Conservation (phyloP, 2,113 vertebrate species). For the Onychostruthus taczanowskii region DNA sequence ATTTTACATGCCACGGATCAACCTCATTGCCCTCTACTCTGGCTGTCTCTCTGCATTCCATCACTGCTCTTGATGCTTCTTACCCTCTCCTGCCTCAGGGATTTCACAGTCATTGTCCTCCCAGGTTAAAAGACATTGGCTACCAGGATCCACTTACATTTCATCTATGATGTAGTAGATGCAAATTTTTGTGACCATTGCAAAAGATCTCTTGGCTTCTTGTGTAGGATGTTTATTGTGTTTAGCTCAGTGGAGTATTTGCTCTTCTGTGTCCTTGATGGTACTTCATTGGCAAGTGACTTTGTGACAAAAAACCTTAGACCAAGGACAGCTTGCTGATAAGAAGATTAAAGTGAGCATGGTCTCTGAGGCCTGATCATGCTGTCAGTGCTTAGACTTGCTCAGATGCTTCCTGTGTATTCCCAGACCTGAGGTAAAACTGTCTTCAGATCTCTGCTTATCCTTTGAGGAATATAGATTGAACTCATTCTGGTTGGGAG, state of each 20-base stretch:
- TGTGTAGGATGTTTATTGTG: background rate
- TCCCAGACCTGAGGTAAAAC: background rate
- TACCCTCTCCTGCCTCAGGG: background rate
- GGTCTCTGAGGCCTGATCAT: background rate
- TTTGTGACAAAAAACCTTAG: background rate
- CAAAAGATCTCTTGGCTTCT: background rate
- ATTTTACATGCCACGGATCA: background rate
- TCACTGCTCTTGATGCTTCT: background rate
- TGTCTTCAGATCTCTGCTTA: background rate
- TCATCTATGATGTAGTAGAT: background rate
- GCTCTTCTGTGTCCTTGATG: background rate
- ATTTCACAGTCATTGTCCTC: background rate
- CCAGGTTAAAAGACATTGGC: background rate
- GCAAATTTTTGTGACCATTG: background rate
- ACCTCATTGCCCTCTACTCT: background rate
- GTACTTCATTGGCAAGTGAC: background rate
- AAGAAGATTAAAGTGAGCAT: background rate
- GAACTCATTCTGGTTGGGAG: constrained; percentile 11
- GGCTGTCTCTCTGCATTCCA: constrained; percentile 1
- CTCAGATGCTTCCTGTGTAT: background rate
- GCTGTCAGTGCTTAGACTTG: background rate
- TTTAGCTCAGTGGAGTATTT: background rate
- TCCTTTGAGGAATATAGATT: background rate
- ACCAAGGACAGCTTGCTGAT: background rate
- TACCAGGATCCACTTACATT: background rate